Percentiles rank a stretch among this genome's conserved stretches.
Evolutionary conservation across 2,888 invertebrate genomes (phyloP).

Genomic region (Deroplatys truncata): DNA sequence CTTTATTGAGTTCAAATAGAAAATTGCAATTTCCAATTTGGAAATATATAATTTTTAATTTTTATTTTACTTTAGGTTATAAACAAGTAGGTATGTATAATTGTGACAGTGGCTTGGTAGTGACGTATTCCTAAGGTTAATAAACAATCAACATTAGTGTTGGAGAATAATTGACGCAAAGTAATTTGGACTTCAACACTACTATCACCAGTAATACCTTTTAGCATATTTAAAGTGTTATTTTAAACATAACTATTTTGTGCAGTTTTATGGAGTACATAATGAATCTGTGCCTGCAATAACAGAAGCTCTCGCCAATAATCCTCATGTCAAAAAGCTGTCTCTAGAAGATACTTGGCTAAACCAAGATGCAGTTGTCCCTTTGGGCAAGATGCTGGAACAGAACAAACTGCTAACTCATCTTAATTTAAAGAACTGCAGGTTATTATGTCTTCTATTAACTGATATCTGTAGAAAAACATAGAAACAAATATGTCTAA

Average conservation of each 20-base stretch:
- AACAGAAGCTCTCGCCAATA: conserved; percentile 40
- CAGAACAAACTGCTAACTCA: conserved; percentile 40
- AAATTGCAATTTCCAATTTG: too few species aligned
- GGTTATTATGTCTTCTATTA: background rate
- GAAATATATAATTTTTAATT: too few species aligned
- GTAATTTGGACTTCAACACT: too few species aligned
- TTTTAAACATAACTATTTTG: background rate
- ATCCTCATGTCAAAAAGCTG: conserved; percentile 39
- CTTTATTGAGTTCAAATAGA: too few species aligned
- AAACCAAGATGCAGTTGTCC: conserved; percentile 40
- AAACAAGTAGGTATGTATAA: too few species aligned
- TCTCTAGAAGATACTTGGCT: conserved; percentile 46
- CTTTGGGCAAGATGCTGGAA: conserved; percentile 43
- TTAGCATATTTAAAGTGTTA: too few species aligned
- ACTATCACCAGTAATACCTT: too few species aligned
- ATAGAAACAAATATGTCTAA: background rate
- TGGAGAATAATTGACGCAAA: too few species aligned
- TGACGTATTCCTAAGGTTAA: too few species aligned
- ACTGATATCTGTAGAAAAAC: background rate
- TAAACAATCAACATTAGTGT: too few species aligned
- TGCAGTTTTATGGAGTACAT: conserved; percentile 42
- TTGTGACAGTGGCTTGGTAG: too few species aligned
- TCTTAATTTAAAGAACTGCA: conserved; percentile 45
- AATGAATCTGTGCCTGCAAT: conserved; percentile 41
- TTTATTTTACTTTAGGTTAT: too few species aligned